Base-by-base conservation (phyloP, 2,113 vertebrate genomes). In the Salvelinus alpinus region DNA sequence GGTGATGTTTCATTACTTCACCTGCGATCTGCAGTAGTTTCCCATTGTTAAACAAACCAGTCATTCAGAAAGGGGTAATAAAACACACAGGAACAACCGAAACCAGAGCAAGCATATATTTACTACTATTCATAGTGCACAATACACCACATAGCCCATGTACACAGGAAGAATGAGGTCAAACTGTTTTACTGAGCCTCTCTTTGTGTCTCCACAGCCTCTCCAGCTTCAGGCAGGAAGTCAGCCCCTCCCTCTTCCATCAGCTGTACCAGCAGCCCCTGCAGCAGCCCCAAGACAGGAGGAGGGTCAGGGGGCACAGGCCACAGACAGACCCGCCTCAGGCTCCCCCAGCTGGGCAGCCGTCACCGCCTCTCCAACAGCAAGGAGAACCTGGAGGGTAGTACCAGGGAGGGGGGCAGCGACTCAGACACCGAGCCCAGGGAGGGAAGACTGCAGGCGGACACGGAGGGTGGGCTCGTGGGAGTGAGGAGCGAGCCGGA, bases 341-440 rank as follows among this genome's bases (percentile, higher is more conserved):
- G 97, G 29, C 91, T 98, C 57, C 96, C 97, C 1, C 97, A 98
- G 75, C 92, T 98, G 48, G 93, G 94, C 80, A 95, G 95, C 70
- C 95, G 94, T 85, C 96, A 93, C 88, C 94, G 96, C 82, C 96
- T 98, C 67, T 98, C 96, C 0, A 95, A 85, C 91, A 99, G 96
- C 93, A 98, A 97, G 86, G 97, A 99, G 79, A 97, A 94, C 84
- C 86, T 98, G 88, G 95, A 96, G 75, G 72, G 78, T 2, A 86
- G 74, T 82, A 92, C 76, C 69, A 94, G 94, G 16, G 93, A 95
- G 12, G 86, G 66, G 64, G 77, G 67, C 9, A 11, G 38, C 8
- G 38, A 44, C 38, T 9, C 38, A 2, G 38, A 44, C 73, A 86
- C 16, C 7, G 90, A 93, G 16, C 74, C 71, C 2, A 86, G 57